Percentiles rank a stretch among this genome's conserved stretches.
Conservation (phyloP, 2,113 vertebrate species). For the Galeopterus variegatus region DNA sequence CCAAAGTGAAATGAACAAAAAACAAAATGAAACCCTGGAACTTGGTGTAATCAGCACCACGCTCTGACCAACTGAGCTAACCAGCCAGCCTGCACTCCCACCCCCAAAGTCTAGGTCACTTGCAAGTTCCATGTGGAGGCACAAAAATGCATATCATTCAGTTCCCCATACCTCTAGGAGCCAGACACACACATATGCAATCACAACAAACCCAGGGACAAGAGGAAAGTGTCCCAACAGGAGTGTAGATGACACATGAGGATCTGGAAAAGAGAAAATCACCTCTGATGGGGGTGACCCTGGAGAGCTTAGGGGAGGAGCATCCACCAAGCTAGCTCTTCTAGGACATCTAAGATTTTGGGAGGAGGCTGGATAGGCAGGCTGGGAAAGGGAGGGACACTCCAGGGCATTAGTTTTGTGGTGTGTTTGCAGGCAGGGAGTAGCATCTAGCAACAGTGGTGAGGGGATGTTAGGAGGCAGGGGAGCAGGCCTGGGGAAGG, state of each 20-base stretch:
- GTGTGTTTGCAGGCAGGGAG: background rate
- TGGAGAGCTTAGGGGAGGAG: background rate
- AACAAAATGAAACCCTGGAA: no score
- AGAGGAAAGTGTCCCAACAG: background rate
- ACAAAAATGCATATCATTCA: background rate
- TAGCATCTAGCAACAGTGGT: background rate
- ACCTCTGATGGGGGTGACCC: background rate
- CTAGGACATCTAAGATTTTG: background rate
- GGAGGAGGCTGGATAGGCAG: background rate
- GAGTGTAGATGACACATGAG: background rate
- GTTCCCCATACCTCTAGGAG: background rate
- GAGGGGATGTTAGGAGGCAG: background rate
- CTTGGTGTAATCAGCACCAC: no score
- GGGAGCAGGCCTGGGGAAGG: background rate
- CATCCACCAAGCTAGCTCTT: background rate
- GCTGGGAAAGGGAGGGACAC: background rate
- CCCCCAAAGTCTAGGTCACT: background rate
- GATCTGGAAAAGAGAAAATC: background rate
- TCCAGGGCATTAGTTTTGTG: background rate
- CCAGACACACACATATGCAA: background rate
- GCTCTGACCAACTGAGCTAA: no score
- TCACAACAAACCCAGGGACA: background rate
- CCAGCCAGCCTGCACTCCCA: no score
- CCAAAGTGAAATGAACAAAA: no score
- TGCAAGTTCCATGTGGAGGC: background rate